Percentiles rank a stretch among this genome's conserved stretches.
Conservation (phyloP, 64 coral and sea anemone genomes). For the Catalaphyllia jardinei region DNA sequence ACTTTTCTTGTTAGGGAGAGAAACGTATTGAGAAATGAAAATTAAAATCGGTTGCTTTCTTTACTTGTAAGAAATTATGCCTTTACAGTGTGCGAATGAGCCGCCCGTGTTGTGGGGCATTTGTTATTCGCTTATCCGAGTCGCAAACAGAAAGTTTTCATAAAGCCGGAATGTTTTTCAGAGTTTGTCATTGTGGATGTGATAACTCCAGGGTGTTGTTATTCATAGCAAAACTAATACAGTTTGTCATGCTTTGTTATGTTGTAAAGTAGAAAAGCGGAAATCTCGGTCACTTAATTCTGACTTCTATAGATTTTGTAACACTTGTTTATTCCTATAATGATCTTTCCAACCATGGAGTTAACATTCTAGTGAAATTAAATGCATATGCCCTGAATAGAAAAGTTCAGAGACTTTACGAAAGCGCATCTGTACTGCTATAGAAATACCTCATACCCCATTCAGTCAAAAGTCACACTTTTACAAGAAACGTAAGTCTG, state of each 20-base stretch:
- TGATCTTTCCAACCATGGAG: neutral
- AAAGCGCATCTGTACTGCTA: too few relatives aligned
- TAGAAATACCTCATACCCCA: too few relatives aligned
- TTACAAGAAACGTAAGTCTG: too few relatives aligned
- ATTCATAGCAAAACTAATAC: neutral
- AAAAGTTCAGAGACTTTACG: too few relatives aligned
- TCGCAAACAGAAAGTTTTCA: neutral
- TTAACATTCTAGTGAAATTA: too few relatives aligned
- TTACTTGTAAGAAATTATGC: too few relatives aligned
- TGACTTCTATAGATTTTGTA: neutral
- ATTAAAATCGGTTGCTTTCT: neutral
- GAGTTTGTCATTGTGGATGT: neutral
- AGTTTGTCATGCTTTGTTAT: too few relatives aligned
- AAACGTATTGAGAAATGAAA: neutral
- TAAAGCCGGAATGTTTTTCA: neutral
- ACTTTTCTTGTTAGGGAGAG: neutral
- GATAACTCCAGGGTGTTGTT: neutral
- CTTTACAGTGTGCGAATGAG: neutral
- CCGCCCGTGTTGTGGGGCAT: neutral
- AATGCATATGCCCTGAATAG: too few relatives aligned
- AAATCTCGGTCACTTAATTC: conserved; percentile 1
- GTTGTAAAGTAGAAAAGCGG: neutral
- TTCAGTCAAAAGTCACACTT: too few relatives aligned
- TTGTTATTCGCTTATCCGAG: neutral
- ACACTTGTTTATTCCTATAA: neutral